Evolutionary conservation across 2,113 vertebrate species (phyloP).

Genomic region (Tetrax tetrax): DNA sequence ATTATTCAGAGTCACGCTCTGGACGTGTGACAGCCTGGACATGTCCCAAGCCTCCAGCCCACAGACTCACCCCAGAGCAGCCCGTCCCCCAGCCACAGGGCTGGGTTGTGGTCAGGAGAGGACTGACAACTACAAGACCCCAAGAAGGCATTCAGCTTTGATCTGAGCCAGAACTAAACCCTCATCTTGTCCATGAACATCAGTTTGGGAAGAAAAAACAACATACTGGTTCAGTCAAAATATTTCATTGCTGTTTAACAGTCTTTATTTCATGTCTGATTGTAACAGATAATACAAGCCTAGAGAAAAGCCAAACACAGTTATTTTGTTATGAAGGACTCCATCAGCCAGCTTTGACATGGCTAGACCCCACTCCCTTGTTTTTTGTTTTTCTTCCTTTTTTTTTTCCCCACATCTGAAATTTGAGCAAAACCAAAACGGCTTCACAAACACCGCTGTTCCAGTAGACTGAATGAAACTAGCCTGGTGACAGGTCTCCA

Average conservation of each 20-base stretch:
- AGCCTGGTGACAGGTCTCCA: not conserved
- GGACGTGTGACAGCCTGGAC: not conserved
- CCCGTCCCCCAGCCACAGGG: not conserved
- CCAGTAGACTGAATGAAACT: not conserved
- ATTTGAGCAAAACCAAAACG: constrained; percentile 6
- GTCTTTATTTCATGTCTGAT: constrained; percentile 23
- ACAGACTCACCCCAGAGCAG: not conserved
- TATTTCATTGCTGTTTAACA: constrained; percentile 13
- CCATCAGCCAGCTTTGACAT: not conserved
- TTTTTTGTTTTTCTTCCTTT: not conserved
- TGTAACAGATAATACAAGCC: constrained; percentile 29
- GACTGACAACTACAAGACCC: not conserved
- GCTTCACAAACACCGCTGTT: not conserved
- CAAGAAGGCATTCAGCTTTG: not conserved
- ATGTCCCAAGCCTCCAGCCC: not conserved
- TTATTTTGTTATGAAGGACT: constrained; percentile 21
- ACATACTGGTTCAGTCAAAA: constrained; percentile 54
- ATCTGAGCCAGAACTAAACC: constrained; percentile 19
- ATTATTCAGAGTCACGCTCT: not conserved
- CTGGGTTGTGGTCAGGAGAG: fast-evolving
- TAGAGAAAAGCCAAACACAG: constrained; percentile 29
- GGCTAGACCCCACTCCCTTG: not conserved
- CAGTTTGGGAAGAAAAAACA: constrained; percentile 1
- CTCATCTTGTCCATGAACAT: constrained; percentile 21
- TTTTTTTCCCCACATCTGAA: not conserved